These are phyloP conservation scores for Willowsia nigromaculata DNA, from an alignment of 2,888 invertebrate species.

Conservation along the genomic window DNA sequence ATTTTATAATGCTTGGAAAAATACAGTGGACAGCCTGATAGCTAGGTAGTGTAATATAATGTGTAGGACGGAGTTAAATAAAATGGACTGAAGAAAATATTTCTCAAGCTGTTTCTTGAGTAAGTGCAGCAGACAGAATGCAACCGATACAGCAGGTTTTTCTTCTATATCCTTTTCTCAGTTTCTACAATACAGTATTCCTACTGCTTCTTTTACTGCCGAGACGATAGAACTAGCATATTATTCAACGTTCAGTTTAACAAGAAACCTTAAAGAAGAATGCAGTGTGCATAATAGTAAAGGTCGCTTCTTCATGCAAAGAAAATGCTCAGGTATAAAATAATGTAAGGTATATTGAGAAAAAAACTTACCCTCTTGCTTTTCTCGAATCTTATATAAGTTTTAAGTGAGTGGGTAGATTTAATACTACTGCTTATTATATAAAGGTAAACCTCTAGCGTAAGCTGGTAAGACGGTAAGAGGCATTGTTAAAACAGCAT, in stretches of 20 bases:
- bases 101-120: slow-evolving; percentile 1
- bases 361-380: slow-evolving; percentile 52
- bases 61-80: not conserved
- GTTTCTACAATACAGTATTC: not conserved
- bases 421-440: not conserved
- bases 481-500: not conserved
- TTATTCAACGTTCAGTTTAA: not conserved
- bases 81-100: not conserved
- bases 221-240: not conserved
- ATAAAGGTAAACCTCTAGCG: not conserved
- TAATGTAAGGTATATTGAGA: not conserved
- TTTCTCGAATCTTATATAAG: not conserved
- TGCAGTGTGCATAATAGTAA: not conserved
- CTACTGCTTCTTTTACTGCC: not conserved
- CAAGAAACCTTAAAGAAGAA: not conserved
- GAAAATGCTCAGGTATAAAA: not conserved
- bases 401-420: slow-evolving; percentile 30
- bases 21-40: not conserved
- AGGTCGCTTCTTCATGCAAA: not conserved
- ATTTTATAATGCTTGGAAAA: slow-evolving; percentile 15
- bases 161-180: not conserved
- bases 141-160: slow-evolving; percentile 37
- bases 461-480: not conserved
- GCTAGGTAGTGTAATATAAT: not conserved
- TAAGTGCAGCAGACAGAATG: slow-evolving; percentile 66